Evolutionary conservation across 2,797 vertebrate species (phyloP), one percentile per base, ranked within the genome.

Genomic region (Aerospiza tachiro): DNA sequence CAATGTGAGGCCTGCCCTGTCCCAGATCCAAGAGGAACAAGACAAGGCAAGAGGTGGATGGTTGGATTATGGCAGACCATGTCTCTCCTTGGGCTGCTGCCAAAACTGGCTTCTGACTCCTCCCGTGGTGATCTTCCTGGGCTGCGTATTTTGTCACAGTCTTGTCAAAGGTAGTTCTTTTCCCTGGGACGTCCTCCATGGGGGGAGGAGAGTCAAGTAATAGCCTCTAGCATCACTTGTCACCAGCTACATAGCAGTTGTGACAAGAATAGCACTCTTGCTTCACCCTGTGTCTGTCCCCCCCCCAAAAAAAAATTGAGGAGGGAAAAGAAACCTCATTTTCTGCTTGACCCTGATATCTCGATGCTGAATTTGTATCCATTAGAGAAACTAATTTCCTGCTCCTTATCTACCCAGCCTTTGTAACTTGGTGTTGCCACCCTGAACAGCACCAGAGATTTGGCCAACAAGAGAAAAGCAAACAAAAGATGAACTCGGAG

Each of bases 381-480:
- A 38, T 59, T 67, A 71, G 40, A 67, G 36, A 94, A 96, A 88
- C 22, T 82, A 1, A 89, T 80, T 59, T 91, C 61, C 91, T 91
- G 33, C 49, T 82, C 29, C 56, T 95, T 93, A 83, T 90, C 87
- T 94, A 38, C 53, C 38, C 62, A 81, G 87, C 66, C 63, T 96
- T 81, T 95, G 50, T 88, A 90, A 78, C 68, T 65, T 52, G 62
- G 31, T 55, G 66, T 29, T 93, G 56, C 79, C 35, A 50, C 15
- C 73, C 77, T 15, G 21, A 80, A 42, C 70, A 90, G 72, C 81
- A 79, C 82, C 62, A 89, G 42, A 89, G 35, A 6, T 93, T 89
- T 84, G 86, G 86, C 95, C 58, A 83, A 33, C 75, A 84, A 93
- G 61, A 80, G 52, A 86, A 88, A 87, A 88, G 52, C 62, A 91